Percentiles rank a stretch among this genome's conserved stretches.
Conservation (phyloP, 2,797 vertebrate genomes). For the Amniataba percoides region DNA sequence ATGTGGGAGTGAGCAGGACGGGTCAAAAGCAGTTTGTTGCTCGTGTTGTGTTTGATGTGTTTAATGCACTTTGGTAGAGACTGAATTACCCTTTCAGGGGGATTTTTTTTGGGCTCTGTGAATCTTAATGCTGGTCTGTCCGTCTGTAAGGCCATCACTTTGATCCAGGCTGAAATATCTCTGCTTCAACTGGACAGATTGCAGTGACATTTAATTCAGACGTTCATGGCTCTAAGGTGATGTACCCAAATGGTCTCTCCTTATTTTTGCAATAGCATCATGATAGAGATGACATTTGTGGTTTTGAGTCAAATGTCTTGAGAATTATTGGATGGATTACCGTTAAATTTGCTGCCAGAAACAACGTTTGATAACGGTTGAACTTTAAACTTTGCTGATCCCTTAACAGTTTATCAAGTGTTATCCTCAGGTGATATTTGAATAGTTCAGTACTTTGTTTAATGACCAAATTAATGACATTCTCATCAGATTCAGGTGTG, state of each 20-base stretch:
- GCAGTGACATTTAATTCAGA: not conserved
- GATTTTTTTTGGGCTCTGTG: not conserved
- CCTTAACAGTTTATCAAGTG: not conserved
- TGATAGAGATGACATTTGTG: not conserved
- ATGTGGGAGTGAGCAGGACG: slow-evolving; percentile 46
- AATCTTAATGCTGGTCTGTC: not conserved
- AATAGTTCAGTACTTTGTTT: not conserved
- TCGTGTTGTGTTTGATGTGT: slow-evolving; percentile 4
- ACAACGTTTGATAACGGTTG: too few relatives aligned
- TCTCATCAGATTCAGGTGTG: not conserved
- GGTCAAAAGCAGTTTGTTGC: slow-evolving; percentile 29
- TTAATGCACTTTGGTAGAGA: not conserved
- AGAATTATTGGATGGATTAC: not conserved
- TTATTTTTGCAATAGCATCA: not conserved
- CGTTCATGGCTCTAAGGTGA: not conserved
- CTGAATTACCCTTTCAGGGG: not conserved
- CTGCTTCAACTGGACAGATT: not conserved
- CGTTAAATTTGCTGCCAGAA: not conserved
- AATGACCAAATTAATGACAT: not conserved
- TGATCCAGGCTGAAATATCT: not conserved
- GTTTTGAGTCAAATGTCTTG: not conserved
- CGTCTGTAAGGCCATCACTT: not conserved
- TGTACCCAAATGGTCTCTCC: not conserved
- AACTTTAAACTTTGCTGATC: not conserved
- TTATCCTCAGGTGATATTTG: not conserved